Base-by-base conservation (phyloP, 2,888 invertebrate genomes). In the Deilephila elpenor region DNA sequence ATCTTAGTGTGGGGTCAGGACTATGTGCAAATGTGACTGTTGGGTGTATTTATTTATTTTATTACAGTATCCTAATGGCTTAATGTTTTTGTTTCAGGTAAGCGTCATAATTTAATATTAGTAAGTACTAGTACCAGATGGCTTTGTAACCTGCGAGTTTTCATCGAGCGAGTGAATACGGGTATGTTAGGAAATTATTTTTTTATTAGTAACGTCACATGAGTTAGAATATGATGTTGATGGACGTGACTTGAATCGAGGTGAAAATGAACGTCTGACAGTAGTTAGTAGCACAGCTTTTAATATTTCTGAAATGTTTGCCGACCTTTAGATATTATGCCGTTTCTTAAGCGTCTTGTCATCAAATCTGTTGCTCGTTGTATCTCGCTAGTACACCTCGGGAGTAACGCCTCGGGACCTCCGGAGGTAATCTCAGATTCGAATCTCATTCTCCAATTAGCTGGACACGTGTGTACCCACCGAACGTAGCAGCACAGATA, bases 401-500 rank as follows among this genome's bases (percentile, higher is more conserved):
- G 25, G 25, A 25, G 25, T 25, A 20, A 25, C 64, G 20, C 32
- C 64, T 14, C 20, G 19, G 62, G 20, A 25, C 20, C 20, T 44
- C 4, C 37, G 44, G 20, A 20, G 51, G 17, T 25, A 51, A 51
- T 51, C 17, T 17, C 17, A 25, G 51, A 51, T 67, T 67, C 51
- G 67, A 51, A 67, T 67, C 44, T n/a, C 67, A 7, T 67, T 25
- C 67, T 84, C 87, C 91, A 92, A 93, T 93, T 92, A 92, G 90
- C 83, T 83, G 83, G 83, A 89, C 90, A 90, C 90, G 91, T 92
- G 93, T 87, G 89, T 91, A 92, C 89, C 89, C 87, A 89, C 88
- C 85, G 51, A 86, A 84, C 87, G 84, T 84, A 82, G 83, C 87
- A 83, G 89, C 88, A 88, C 90, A 89, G 91, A 92, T 92, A 92